Evolutionary conservation across 1,140 invertebrate species (phyloP).

Genomic region (Drosophila guanche): DNA sequence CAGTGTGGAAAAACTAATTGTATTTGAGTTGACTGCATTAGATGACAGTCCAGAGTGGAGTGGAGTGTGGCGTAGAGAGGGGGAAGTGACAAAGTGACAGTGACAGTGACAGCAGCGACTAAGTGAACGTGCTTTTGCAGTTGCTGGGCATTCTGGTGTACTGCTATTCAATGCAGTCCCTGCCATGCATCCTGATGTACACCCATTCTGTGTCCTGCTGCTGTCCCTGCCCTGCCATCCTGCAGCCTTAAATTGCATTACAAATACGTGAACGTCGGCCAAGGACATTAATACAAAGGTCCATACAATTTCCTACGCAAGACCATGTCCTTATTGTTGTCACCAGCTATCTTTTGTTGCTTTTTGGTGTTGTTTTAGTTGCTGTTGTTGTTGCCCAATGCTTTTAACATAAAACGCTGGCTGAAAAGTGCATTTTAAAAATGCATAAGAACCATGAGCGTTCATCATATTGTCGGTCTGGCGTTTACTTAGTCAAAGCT

Average conservation of each 20-base stretch:
- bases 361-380: constrained; percentile 32
- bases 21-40: constrained; percentile 53
- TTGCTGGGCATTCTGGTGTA: constrained; percentile 14
- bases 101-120: constrained; percentile 44
- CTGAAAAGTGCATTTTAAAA: constrained; percentile 78
- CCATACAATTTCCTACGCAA: constrained; percentile 65
- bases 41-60: constrained; percentile 32
- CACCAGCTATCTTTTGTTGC: constrained; percentile 13
- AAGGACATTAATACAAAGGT: constrained; percentile 72
- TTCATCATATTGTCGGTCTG: constrained; percentile 58
- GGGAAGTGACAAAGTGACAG: constrained; percentile 52
- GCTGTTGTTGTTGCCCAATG: constrained; percentile 60
- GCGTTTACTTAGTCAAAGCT: constrained; percentile 47
- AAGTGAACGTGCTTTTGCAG: constrained; percentile 39
- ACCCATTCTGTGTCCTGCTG: no score
- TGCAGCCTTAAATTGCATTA: constrained; percentile 66
- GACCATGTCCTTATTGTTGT: constrained; percentile 45
- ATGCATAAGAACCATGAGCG: constrained; percentile 71
- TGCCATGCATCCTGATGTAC: constrained; percentile 10
- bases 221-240: constrained; percentile 5
- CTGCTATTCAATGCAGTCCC: no score
- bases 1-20: constrained; percentile 59
- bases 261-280: constrained; percentile 55
- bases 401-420: constrained; percentile 68
- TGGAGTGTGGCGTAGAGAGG: constrained; percentile 1